Evolutionary conservation across 2,888 invertebrate genomes (phyloP), one percentile per base, ranked within the genome.

Genomic region (Hermaeophaga mercurialis): DNA sequence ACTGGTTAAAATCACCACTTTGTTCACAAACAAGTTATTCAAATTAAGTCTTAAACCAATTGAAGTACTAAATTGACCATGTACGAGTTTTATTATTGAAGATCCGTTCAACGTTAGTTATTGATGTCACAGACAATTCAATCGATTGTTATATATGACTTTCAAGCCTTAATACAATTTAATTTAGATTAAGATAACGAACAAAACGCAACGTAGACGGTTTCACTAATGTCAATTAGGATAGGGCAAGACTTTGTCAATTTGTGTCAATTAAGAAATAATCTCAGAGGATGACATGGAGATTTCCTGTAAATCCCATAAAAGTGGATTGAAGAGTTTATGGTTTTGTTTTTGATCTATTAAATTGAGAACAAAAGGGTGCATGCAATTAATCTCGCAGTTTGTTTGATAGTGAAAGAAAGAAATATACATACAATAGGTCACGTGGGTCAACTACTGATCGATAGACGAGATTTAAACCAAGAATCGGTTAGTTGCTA

Each of bases 31-130:
- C 4, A 28, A 28, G 9, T 9, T 9, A 28, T 28, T 9, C 28
- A 9, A 7, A n/a, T 5, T 33, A 33, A 11, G 14, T 33, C 12
- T 7, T 31, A 3, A n/a, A 31, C 9, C 31, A 33, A 33, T 33
- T 33, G 33, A 33, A 33, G 3, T 14, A 7, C 12, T 33, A 33
- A 5, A 33, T 33, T 33, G 33, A 12, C 12, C 12, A 11, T 5
- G 3, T 14, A 33, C 6, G 12, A 8, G 33, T 14, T 4, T 33
- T 33, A 19, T 24, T 36, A 47, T 34, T 24, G 22, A 11, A 34
- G n/a, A 34, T 19, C 46, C 46, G 47, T 36, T 24, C 36, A 48
- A 36, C 47, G 38, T 36, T 48, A 36, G 47, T 34, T 46, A 46
- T 46, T 48, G 36, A 39, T 39, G 22, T 39, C 19, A 19, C 39